Evolutionary conservation across 2,888 invertebrate genomes (phyloP), one percentile per base, ranked within the genome.

Genomic region (Mayetiola destructor): DNA sequence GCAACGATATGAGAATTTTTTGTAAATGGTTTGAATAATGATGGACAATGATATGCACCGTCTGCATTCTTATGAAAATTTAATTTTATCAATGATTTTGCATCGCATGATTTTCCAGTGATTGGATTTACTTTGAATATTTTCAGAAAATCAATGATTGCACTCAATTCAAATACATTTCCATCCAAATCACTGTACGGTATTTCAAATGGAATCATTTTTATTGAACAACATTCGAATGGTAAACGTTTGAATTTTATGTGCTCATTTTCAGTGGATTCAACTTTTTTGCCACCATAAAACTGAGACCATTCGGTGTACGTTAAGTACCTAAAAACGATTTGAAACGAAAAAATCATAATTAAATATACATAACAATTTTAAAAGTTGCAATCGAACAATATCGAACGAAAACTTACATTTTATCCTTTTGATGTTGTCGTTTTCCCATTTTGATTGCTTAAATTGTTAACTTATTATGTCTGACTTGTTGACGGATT

Each of bases 1-100:
- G 91, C 88, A 21, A 92, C 91, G 69, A 99, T 91, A 66, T 95
- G 88, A 0, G 93, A 90, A 71, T 91, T 91, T 66, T 92, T 92
- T 0, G 90, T 92, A 66, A 97, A 93, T 0, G 82, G 77, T 72
- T 93, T 94, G 67, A 89, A 95, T 23, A 95, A 74, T 4, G 96
- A 93, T 0, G 96, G 96, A 64, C 96, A 97, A 67, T 96, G 94
- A 67, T 85, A 89, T 63, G 88, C 80, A 3, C 78, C 85, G 62
- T 88, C 82, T 2, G 67, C 65, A 75, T 94, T 95, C 70, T 90
- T 92, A 66, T 84, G 80, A 66, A 97, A 92, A 64, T 88, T 88
- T 30, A 99, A 70, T 66, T 92, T 90, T 27, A 85, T 79, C 56
- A 99, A 71, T 1, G 82, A 77, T 69, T 93, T 94, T 0, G 84